These are phyloP conservation scores for Eptesicus fuscus DNA, from an alignment of 2,113 vertebrate genomes.

Conservation along the genomic window DNA sequence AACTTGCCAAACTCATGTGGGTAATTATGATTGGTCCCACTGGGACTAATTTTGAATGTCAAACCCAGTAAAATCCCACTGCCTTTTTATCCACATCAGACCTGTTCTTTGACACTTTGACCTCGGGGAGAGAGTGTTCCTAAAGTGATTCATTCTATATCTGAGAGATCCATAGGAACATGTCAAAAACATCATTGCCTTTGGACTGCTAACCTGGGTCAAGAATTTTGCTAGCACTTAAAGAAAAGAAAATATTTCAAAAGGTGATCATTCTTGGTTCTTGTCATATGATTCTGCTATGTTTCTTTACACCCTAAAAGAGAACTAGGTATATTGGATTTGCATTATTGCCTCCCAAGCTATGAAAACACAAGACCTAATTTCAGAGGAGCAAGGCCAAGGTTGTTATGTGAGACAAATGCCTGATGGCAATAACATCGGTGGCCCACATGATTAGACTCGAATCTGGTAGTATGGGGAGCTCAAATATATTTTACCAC, in stretches of 20 bases:
- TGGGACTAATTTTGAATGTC: background rate
- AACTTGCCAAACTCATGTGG: background rate
- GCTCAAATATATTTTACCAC: background rate
- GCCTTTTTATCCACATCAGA: background rate
- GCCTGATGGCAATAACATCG: background rate
- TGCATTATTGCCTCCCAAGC: background rate
- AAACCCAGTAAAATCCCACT: background rate
- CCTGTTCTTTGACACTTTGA: background rate
- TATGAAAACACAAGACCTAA: background rate
- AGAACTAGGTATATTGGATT: background rate
- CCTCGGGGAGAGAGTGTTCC: rapidly evolving
- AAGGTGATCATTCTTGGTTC: background rate
- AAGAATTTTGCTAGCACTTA: background rate
- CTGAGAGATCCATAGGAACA: background rate
- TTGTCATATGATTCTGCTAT: background rate
- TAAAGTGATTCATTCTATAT: background rate
- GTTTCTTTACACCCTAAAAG: background rate
- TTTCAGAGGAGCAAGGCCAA: background rate
- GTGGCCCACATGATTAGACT: background rate
- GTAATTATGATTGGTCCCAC: background rate
- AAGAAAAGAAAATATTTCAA: background rate
- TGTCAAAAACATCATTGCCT: background rate
- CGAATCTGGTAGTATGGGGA: background rate
- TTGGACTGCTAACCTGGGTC: background rate
- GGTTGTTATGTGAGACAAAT: background rate